Percentiles rank a stretch among this genome's conserved stretches.
Conservation (phyloP, 1,140 invertebrate species). For the Leguminivora glycinivorella region DNA sequence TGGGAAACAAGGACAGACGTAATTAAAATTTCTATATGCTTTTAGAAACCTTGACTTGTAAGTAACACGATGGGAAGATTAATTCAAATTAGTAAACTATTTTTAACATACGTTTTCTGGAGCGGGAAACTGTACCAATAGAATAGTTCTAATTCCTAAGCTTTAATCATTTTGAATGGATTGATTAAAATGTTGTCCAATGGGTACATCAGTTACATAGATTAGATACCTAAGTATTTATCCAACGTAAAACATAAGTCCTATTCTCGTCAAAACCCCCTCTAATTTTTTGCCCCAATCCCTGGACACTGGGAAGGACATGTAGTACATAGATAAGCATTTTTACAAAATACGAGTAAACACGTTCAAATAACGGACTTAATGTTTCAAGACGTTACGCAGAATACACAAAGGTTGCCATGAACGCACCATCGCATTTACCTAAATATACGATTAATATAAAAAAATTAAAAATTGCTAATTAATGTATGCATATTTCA, state of each 20-base stretch:
- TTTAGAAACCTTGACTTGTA: constrained; percentile 4
- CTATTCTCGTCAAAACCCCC: too few species aligned
- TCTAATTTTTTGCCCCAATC: too few species aligned
- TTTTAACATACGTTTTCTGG: neutral
- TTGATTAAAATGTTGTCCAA: too few species aligned
- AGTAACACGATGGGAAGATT: neutral
- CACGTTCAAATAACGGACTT: neutral
- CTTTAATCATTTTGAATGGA: too few species aligned
- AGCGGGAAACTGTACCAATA: neutral
- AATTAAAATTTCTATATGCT: constrained; percentile 33
- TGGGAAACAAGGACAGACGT: constrained; percentile 45
- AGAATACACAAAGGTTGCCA: neutral
- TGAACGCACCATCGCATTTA: neutral
- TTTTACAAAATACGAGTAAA: too few species aligned
- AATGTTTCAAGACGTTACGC: neutral
- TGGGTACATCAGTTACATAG: too few species aligned
- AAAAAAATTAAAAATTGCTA: neutral
- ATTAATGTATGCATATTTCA: neutral
- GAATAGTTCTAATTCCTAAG: too few species aligned
- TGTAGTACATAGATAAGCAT: too few species aligned
- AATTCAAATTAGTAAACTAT: neutral
- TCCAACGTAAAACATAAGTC: too few species aligned
- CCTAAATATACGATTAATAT: neutral
- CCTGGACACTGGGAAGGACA: too few species aligned
- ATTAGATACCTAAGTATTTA: too few species aligned